These are phyloP conservation scores for Labrus mixtus DNA, from an alignment of 2,113 vertebrate genomes.

Conservation along the genomic window DNA sequence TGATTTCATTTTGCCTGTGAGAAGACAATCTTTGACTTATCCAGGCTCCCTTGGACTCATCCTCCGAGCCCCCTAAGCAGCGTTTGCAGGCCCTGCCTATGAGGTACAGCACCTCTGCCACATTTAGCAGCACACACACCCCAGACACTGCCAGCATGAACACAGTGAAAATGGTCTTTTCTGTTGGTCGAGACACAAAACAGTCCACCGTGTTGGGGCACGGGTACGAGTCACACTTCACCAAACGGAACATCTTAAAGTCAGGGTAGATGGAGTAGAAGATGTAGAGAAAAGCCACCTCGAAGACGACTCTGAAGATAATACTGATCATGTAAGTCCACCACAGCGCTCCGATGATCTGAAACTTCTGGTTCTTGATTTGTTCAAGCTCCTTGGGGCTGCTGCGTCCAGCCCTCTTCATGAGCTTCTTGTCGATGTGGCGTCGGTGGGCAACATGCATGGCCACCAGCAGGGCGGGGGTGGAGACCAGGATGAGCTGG, in stretches of 20 bases:
- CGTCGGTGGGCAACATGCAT: conserved; percentile 98
- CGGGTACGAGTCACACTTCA: conserved; percentile 95
- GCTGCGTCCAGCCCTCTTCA: conserved; percentile 86
- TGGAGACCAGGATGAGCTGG: conserved; percentile 97
- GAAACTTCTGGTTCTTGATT: conserved; percentile 94
- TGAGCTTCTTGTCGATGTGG: conserved; percentile 94
- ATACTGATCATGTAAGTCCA: conserved; percentile 98
- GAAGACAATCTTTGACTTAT: conserved; percentile 90
- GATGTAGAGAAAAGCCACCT: conserved; percentile 95
- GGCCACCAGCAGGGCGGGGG: conserved; percentile 94
- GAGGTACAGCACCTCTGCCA: conserved; percentile 93
- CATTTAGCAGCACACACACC: conserved; percentile 94
- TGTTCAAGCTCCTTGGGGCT: conserved; percentile 91
- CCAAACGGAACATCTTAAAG: conserved; percentile 95
- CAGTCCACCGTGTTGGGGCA: conserved; percentile 99
- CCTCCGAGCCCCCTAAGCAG: conserved; percentile 79
- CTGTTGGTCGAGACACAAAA: conserved; percentile 96
- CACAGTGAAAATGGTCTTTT: conserved; percentile 97
- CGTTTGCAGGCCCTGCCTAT: conserved; percentile 88
- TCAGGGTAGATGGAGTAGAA: conserved; percentile 96
- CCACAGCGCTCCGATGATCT: conserved; percentile 93
- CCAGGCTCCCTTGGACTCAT: conserved; percentile 86
- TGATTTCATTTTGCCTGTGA: conserved; percentile 96
- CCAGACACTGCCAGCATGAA: conserved; percentile 97
- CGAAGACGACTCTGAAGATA: conserved; percentile 92